Base-by-base conservation (phyloP, 2,797 vertebrate genomes). In the Dendrocincla tyrannina region DNA sequence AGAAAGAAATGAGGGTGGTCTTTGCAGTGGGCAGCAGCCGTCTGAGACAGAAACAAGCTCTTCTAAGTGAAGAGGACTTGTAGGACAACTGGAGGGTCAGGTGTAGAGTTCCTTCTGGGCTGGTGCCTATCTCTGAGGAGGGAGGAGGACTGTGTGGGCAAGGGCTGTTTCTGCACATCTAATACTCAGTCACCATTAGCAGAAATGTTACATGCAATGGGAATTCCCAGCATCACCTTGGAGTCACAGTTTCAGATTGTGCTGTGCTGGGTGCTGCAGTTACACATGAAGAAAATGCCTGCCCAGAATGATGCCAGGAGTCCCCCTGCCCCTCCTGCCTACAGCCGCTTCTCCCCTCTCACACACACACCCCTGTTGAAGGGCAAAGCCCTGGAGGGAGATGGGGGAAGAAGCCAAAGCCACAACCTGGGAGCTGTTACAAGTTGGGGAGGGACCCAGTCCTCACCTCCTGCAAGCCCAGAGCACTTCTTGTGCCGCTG, bases 281-380 rank as follows among this genome's bases (percentile, higher is more conserved):
- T 52, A 30, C 2, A 10, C 30, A 3, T 6, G 42, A 64, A 39
- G 68, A 85, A 58, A 91, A 63, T 4, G 33, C 66, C 58, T 80
- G 79, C 33, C 46, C 64, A 39, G 60, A 37, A 47, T 49, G 23
- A 17, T n/a, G 2, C 0, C 0, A 0, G 63, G 4, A 18, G 58
- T 10, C 2, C 4, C 23, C 11, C 37, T 44, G 5, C 19, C 27
- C 16, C 28, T 72, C 32, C 87, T 30, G 69, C 64, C 63, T 68
- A 49, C 70, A 32, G 64, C 60, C 1, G 0, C 44, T 75, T 58
- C 69, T 72, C 18, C 41, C 11, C 32, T 72, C 0, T 12, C 18
- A 0, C n/a, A 11, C 19, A n/a, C 30, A 9, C 37, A 1, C 5
- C 58, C 23, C 20, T 8, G 1, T 11, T 19, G 13, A 4, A 5